Conservation (phyloP, 2,113 vertebrate genomes). For the Crotalus tigris region DNA sequence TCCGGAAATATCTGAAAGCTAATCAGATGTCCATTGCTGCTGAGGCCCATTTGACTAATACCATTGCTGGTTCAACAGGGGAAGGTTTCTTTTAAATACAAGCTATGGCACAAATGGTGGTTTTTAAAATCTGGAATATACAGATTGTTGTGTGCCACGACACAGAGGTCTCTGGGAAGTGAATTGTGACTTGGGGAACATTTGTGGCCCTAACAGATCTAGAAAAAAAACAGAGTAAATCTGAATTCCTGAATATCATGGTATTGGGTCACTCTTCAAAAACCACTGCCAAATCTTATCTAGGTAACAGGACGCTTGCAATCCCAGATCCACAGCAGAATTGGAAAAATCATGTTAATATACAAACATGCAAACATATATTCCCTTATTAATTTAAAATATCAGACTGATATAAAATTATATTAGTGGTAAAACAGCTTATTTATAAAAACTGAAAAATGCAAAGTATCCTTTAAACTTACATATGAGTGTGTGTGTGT, state of each 20-base stretch:
- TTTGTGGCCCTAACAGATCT: no score
- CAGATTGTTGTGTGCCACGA: not conserved
- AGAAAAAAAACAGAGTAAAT: not conserved
- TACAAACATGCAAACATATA: not conserved
- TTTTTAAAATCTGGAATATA: not conserved
- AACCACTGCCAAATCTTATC: not conserved
- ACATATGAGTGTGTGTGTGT: no score
- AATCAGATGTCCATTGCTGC: not conserved
- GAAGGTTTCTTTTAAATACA: not conserved
- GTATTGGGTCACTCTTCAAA: not conserved
- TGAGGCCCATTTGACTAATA: not conserved
- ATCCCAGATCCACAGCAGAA: not conserved
- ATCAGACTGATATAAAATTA: not conserved
- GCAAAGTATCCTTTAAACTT: conserved; percentile 6
- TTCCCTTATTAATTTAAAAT: not conserved
- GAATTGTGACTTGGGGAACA: no score
- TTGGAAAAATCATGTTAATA: not conserved
- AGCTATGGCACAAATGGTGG: not conserved
- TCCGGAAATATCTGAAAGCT: not conserved
- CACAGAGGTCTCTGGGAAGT: not conserved
- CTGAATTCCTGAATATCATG: not conserved
- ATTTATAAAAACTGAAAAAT: not conserved
- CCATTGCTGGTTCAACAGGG: not conserved
- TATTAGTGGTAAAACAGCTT: not conserved
- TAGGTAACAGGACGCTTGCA: not conserved